These are phyloP conservation scores for Aldabrachelys gigantea DNA, from an alignment of 2,113 vertebrate genomes.

Conservation along the genomic window DNA sequence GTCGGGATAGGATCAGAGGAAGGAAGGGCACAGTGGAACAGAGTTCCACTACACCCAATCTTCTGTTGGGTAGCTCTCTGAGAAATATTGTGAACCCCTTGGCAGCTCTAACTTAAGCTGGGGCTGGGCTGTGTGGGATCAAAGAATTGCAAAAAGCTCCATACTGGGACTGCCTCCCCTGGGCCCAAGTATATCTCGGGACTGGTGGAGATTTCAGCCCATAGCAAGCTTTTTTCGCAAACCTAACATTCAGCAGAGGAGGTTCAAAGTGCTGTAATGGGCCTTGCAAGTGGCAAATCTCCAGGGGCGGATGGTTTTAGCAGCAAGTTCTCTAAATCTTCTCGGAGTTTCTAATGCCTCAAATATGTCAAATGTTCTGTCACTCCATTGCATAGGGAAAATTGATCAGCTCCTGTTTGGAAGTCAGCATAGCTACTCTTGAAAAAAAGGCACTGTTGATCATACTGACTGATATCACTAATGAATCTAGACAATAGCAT, in stretches of 20 bases:
- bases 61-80: rapidly evolving
- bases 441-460: background rate
- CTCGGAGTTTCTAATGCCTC: background rate
- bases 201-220: background rate
- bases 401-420: background rate
- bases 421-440: background rate
- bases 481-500: background rate
- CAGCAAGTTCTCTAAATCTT: background rate
- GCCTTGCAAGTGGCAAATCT: background rate
- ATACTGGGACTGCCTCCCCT: background rate
- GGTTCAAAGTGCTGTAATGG: rapidly evolving
- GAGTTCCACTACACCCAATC: background rate
- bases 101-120: background rate
- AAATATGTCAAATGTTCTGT: background rate
- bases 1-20: background rate
- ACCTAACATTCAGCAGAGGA: background rate
- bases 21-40: rapidly evolving
- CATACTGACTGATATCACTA: background rate
- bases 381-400: background rate
- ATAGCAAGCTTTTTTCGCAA: background rate
- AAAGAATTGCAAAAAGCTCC: rapidly evolving
- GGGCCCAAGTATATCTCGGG: background rate
- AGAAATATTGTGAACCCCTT: background rate
- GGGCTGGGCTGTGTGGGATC: background rate
- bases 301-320: background rate